phyloP scores from a whole-genome alignment of 2,113 vertebrate genomes.

The Podarcis cretensis region DNA sequence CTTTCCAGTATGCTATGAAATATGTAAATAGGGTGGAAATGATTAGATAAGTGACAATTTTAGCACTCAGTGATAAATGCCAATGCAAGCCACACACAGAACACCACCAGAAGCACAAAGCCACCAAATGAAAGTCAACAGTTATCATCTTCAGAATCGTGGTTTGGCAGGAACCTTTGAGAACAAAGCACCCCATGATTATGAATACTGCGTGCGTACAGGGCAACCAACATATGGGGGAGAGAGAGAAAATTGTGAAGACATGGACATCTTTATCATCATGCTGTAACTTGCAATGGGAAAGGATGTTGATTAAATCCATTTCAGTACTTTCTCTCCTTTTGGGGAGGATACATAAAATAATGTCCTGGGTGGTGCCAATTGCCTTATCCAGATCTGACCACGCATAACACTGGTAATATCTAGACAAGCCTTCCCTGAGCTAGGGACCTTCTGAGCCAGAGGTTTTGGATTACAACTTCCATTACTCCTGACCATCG shows the following conservation, averaged over 20 bases:
- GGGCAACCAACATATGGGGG: neutral
- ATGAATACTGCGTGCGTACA: neutral
- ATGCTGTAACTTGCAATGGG: neutral
- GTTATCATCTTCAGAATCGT: neutral
- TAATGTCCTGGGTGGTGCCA: too few relatives aligned
- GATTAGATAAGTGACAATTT: neutral
- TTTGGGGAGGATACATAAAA: too few relatives aligned
- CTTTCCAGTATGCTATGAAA: slow-evolving; percentile 49
- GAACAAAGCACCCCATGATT: neutral
- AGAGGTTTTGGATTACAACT: too few relatives aligned
- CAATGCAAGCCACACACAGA: neutral
- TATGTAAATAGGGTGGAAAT: neutral
- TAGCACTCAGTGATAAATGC: neutral
- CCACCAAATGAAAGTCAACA: neutral
- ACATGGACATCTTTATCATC: neutral
- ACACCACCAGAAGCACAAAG: neutral
- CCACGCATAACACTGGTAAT: too few relatives aligned
- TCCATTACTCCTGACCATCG: too few relatives aligned
- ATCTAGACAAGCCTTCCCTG: too few relatives aligned
- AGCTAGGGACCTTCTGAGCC: too few relatives aligned
- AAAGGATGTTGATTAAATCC: too few relatives aligned
- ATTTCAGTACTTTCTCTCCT: too few relatives aligned
- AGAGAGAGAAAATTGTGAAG: neutral
- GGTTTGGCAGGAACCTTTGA: neutral
- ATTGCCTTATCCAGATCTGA: too few relatives aligned